These are phyloP conservation scores for Fistularia commersonii DNA, from an alignment of 2,797 vertebrate species.

Conservation along the genomic window DNA sequence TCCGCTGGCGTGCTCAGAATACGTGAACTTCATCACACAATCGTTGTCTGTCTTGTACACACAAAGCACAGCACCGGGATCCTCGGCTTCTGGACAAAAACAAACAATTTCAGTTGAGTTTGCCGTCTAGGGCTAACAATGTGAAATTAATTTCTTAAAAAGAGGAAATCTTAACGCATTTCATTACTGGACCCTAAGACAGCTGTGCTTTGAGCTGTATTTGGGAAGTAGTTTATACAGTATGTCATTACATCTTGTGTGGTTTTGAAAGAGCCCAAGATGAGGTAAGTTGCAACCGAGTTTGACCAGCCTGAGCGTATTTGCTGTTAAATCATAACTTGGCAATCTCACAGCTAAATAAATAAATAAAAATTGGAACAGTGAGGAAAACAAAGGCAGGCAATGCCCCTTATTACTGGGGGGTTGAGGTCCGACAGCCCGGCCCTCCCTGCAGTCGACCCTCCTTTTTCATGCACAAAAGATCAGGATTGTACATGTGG, in stretches of 20 bases:
- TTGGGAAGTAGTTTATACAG: too few relatives aligned
- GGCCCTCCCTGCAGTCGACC: constrained; percentile 8
- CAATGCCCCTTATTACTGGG: too few relatives aligned
- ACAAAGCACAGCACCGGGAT: constrained; percentile 81
- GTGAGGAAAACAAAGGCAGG: too few relatives aligned
- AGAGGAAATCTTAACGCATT: too few relatives aligned
- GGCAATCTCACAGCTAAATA: neutral
- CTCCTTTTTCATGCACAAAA: constrained; percentile 45
- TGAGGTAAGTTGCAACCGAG: too few relatives aligned
- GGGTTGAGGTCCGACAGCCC: neutral
- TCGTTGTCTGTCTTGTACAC: constrained; percentile 89
- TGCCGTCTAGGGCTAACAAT: neutral
- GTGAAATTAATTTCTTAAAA: neutral
- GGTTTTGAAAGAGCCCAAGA: too few relatives aligned
- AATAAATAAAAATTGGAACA: too few relatives aligned
- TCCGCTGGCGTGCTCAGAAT: constrained; percentile 87
- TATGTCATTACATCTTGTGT: too few relatives aligned
- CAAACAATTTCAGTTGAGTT: neutral
- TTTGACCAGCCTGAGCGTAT: constrained; percentile 4
- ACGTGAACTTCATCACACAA: constrained; percentile 97
- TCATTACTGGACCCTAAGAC: too few relatives aligned
- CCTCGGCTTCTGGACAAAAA: constrained; percentile 78
- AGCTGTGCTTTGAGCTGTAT: too few relatives aligned
- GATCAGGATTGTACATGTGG: constrained; percentile 78
- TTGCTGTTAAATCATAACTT: constrained; percentile 34